phyloP scores from a whole-genome alignment of 2,797 vertebrate genomes.

The Peromyscus melanophrys region DNA sequence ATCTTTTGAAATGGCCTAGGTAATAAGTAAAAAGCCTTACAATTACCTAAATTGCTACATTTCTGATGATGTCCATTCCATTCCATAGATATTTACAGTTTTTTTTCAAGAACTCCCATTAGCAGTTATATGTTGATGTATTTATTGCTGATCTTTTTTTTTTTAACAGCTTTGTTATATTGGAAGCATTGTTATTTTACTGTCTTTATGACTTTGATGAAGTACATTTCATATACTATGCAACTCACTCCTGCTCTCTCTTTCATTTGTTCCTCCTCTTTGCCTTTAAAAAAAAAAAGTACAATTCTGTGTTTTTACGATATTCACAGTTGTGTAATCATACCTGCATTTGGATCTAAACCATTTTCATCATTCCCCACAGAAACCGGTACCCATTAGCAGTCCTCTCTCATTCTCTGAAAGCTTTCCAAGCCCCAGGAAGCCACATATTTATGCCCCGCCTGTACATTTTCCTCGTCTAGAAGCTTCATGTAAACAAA shows the following conservation, averaged over 20 bases:
- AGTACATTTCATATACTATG: not conserved
- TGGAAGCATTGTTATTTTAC: not conserved
- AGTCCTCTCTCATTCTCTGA: not conserved
- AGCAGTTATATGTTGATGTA: not conserved
- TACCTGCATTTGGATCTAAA: not conserved
- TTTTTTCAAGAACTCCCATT: too few species aligned
- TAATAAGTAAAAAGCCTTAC: constrained; percentile 12
- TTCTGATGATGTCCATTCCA: not conserved
- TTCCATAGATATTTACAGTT: not conserved
- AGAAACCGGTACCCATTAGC: not conserved
- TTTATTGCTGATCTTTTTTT: too few species aligned
- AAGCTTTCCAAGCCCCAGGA: not conserved
- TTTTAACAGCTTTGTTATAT: not conserved
- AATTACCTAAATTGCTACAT: not conserved
- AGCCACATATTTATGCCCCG: not conserved
- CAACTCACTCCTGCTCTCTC: not conserved
- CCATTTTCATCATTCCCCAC: not conserved
- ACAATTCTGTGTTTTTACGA: not conserved
- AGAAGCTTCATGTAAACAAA: not conserved
- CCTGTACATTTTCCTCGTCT: not conserved
- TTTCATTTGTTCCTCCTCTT: not conserved
- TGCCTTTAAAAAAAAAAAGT: not conserved
- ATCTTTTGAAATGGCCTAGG: not conserved
- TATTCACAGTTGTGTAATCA: not conserved
- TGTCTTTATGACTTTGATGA: not conserved